Evolutionary conservation across 2,888 invertebrate genomes (phyloP).

Genomic region (Blastobasis lacticolella): DNA sequence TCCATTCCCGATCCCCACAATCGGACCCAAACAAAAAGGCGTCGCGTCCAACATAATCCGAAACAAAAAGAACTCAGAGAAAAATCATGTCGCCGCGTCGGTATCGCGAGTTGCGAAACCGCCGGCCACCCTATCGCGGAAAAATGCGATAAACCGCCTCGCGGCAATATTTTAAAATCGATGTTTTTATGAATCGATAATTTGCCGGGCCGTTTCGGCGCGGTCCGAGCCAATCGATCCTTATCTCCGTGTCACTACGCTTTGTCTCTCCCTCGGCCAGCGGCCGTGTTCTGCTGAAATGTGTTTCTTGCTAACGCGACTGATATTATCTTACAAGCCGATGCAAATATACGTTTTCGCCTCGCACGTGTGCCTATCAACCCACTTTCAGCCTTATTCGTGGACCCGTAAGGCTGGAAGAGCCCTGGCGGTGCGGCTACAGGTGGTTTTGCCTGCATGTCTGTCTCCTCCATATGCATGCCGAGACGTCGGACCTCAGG

Average conservation of each 20-base stretch:
- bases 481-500: conserved; percentile 60
- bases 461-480: conserved; percentile 63
- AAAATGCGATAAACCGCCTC: conserved; percentile 53
- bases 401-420: background rate
- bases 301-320: conserved; percentile 72
- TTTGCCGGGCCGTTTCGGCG: conserved; percentile 69
- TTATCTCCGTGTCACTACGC: conserved; percentile 69
- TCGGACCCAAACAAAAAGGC: too few species aligned
- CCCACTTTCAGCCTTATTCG: conserved; percentile 30
- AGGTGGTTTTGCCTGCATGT: too few species aligned
- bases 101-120: background rate
- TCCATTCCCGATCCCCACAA: too few species aligned
- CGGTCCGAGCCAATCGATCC: conserved; percentile 66
- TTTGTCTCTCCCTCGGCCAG: conserved; percentile 68
- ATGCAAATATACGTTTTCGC: conserved; percentile 42
- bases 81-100: too few species aligned
- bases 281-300: conserved; percentile 69
- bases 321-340: conserved; percentile 54
- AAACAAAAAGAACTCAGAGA: too few species aligned
- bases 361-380: conserved; percentile 8
- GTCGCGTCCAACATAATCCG: too few species aligned
- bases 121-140: conserved; percentile 52
- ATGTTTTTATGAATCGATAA: conserved; percentile 75
- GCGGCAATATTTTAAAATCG: conserved; percentile 68
- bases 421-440: too few species aligned